A percentile compares a stretch with the other conserved stretches of the same genome.
Conservation (phyloP, 1,140 invertebrate genomes). For the Proctacanthus coquilletti region DNA sequence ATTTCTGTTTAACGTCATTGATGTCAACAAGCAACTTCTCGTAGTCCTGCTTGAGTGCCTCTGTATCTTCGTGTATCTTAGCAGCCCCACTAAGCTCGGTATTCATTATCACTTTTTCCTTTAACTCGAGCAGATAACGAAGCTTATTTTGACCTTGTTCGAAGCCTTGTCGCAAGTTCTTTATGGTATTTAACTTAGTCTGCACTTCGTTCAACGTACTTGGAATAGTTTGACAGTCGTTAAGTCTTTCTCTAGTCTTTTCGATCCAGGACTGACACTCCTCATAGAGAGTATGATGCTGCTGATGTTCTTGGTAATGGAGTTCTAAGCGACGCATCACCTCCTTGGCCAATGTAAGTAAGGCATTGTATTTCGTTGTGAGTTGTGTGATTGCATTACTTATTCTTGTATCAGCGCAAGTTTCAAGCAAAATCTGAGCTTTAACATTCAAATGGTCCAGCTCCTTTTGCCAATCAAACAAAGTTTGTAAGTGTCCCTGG, state of each 20-base stretch:
- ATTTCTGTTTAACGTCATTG: slow-evolving; percentile 55
- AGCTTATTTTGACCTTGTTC: slow-evolving; percentile 86
- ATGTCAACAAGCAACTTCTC: slow-evolving; percentile 69
- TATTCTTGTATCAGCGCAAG: slow-evolving; percentile 81
- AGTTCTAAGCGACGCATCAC: slow-evolving; percentile 79
- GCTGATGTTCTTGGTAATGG: slow-evolving; percentile 84
- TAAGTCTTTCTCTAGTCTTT: slow-evolving; percentile 64
- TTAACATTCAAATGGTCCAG: slow-evolving; percentile 82
- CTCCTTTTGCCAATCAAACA: slow-evolving; percentile 88
- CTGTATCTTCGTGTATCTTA: slow-evolving; percentile 80
- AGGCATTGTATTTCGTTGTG: slow-evolving; percentile 83
- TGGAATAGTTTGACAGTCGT: slow-evolving; percentile 58
- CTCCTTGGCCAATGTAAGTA: slow-evolving; percentile 84
- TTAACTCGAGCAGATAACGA: slow-evolving; percentile 74
- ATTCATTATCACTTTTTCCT: slow-evolving; percentile 83
- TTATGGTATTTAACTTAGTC: slow-evolving; percentile 66
- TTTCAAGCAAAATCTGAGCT: slow-evolving; percentile 77
- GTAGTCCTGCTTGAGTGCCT: slow-evolving; percentile 73
- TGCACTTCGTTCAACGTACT: slow-evolving; percentile 66
- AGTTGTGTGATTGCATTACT: slow-evolving; percentile 88
- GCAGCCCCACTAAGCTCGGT: slow-evolving; percentile 71
- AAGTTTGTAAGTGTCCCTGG: slow-evolving; percentile 73
- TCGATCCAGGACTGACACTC: slow-evolving; percentile 88
- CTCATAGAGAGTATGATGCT: slow-evolving; percentile 73
- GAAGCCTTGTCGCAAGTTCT: slow-evolving; percentile 65